phyloP scores from a whole-genome alignment of 2,888 invertebrate genomes.

The Arge pagana region DNA sequence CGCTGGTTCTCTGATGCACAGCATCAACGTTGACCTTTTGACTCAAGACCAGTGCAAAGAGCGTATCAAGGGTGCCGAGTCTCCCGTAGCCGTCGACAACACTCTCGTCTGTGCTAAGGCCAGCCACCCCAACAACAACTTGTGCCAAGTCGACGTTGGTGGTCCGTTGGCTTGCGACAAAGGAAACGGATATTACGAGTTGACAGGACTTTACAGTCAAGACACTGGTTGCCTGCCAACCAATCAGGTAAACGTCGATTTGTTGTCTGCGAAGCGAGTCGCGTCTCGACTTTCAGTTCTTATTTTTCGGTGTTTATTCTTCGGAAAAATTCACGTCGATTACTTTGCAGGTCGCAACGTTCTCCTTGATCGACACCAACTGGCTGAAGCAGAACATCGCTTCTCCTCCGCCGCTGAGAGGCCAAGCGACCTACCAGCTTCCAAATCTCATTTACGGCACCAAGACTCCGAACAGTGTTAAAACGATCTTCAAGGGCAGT shows the following conservation, averaged over 20 bases:
- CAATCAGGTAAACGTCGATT: constrained; percentile 50
- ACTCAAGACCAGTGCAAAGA: constrained; percentile 67
- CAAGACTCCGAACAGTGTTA: neutral
- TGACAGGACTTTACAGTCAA: constrained; percentile 77
- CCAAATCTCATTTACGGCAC: neutral
- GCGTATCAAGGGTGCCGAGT: constrained; percentile 63
- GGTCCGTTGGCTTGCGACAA: constrained; percentile 80
- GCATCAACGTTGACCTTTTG: constrained; percentile 70
- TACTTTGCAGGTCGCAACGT: constrained; percentile 49
- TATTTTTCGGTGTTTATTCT: no score
- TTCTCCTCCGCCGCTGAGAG: constrained; percentile 23
- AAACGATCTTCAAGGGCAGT: neutral
- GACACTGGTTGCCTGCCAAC: constrained; percentile 69
- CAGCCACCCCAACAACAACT: constrained; percentile 67
- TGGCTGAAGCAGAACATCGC: constrained; percentile 43
- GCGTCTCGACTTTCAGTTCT: neutral
- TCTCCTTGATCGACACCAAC: constrained; percentile 42
- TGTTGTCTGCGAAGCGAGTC: neutral
- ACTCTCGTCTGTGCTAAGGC: constrained; percentile 73
- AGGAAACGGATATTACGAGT: constrained; percentile 69
- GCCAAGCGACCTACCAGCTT: no score
- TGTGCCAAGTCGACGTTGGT: constrained; percentile 82
- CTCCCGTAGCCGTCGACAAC: constrained; percentile 64
- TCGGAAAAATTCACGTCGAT: no score
- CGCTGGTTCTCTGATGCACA: constrained; percentile 76